These are phyloP conservation scores for Poeciliopsis paucimaculata DNA, from an alignment of 2,797 vertebrate species.

Conservation along the genomic window DNA sequence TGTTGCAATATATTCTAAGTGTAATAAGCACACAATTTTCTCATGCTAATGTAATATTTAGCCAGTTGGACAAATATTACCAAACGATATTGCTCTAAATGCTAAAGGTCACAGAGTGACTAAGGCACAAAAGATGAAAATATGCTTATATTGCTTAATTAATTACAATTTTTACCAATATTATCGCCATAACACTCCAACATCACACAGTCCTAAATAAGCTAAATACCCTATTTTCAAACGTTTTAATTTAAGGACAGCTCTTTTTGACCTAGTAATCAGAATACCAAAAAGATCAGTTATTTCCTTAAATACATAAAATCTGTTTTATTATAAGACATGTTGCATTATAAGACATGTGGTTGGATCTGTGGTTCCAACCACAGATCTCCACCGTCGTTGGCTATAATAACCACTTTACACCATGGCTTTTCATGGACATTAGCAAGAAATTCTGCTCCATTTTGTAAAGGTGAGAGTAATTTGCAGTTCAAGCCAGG, in stretches of 20 bases:
- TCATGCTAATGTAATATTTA: background rate
- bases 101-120: background rate
- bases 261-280: background rate
- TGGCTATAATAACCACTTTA: background rate
- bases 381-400: background rate
- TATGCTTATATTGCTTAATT: background rate
- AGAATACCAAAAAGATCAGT: background rate
- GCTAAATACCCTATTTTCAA: background rate
- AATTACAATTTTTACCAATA: background rate
- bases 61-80: background rate
- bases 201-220: background rate
- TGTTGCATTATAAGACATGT: background rate
- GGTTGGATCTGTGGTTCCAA: no score
- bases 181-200: background rate
- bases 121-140: background rate
- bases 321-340: background rate
- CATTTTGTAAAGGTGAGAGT: conserved; percentile 21
- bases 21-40: background rate
- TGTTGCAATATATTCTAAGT: background rate
- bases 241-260: background rate
- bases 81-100: background rate
- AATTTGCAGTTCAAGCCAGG: conserved; percentile 22
- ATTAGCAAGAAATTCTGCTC: conserved; percentile 7
- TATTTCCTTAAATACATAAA: background rate
- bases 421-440: background rate